Evolutionary conservation across 2,888 invertebrate genomes (phyloP), one percentile per base, ranked within the genome.

Genomic region (Brachyptera risi): DNA sequence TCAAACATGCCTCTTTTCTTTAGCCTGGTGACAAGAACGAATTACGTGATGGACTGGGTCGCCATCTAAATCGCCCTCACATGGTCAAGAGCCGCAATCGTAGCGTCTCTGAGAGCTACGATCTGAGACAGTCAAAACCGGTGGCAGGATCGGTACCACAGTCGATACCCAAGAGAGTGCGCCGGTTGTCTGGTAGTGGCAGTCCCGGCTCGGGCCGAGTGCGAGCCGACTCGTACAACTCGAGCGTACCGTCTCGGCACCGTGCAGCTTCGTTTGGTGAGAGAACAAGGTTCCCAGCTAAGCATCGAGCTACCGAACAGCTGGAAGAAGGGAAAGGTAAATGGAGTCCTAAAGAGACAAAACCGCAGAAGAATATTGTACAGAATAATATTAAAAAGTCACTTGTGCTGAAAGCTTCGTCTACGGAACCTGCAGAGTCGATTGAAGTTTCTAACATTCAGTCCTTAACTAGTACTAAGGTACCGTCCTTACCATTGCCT

Each of bases 31-130:
- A 65, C 35, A 65, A 65, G 24, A 62, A 65, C 58, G 67, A 65
- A 35, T 50, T 65, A 47, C 56, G 66, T 17, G 62, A 80, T 69
- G 77, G 78, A 59, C 78, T 79, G 64, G 77, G 80, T 66, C 70
- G 75, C 1, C 65, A 69, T 37, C 26, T 60, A 21, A 56, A 40
- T 77, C 77, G 1, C 71, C 75, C 61, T 75, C 79, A 49, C 75
- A 78, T 15, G 7, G 77, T 78, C 63, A 78, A 82, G 63, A 76
- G 79, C 57, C 79, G 87, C 31, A 83, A 85, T 72, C 80, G 87
- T 62, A 86, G 85, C 68, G 80, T 84, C 11, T 86, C 86, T 0
- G 87, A 87, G 70, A 86, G 85, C 65, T 68, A 56, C 58, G 60
- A 60, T 19, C 40, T 60, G 26, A 24, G 61, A 11, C 61, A 60